Base-by-base conservation (phyloP, 92 coral and sea anemone genomes). In the Epizoanthus fatuus region DNA sequence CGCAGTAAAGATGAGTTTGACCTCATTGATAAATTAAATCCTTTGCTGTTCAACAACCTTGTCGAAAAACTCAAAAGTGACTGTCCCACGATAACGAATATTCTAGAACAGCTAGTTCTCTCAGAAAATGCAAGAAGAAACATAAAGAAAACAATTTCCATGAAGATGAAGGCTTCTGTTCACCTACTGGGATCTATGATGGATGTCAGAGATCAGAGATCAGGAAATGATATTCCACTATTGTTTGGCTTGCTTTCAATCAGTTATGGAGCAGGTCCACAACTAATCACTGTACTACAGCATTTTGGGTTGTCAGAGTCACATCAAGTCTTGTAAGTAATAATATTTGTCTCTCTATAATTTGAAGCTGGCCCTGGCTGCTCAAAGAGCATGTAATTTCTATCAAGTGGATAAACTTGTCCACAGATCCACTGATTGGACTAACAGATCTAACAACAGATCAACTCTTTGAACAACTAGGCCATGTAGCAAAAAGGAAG, bases 181-280 rank as follows among this genome's bases (percentile, higher is more conserved):
- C 92, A 89, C 37, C 87, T 87, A 2, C 75, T 89, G 66, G 68
- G 85, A 1, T 89, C 86, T 6, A 13, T 89, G 7, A 15, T 89
- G 63, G 92, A 84, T 76, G 55, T 89, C 7, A 38, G 92, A 51
- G 89, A 89, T 52, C 81, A 89, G 47, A 59, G 69, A 42, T 56
- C 73, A 57, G 20, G 62, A 7, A 89, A 89, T 76, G 92, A 89
- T 70, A 84, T 89, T 20, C 89, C 68, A 45, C 22, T 89, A 2
- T 39, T 89, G 39, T 89, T 89, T 84, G 92, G 89, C 5, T 45
- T 84, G 69, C 69, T 89, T 37, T 89, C 86, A 63, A 44, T 84
- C 5, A 75, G 66, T 17, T 79, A 75, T 84, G 86, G 89, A 37
- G 91, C 86, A n/a, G 63, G 91, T 3, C 64, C 87, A 3, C 20